Base-by-base conservation (phyloP, 1,140 invertebrate species). In the Drosophila pseudoobscura region DNA sequence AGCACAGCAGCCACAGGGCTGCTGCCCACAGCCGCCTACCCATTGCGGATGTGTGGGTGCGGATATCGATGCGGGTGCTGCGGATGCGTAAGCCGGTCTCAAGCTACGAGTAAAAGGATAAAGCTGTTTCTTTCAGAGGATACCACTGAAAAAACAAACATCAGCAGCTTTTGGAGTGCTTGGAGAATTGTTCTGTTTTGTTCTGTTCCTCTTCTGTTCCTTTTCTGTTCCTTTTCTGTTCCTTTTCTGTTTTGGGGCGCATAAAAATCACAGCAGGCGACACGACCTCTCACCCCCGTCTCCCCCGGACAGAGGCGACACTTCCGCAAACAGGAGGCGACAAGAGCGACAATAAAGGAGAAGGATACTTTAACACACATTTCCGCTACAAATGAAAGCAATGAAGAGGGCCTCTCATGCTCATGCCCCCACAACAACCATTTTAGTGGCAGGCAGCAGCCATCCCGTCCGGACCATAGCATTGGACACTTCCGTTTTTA, bases 301-400 rank as follows among this genome's bases (percentile, higher is more conserved):
- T 20, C 29, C 24, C 31, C 59, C 60, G 82, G 74, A 76, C 74
- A 87, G 82, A 57, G 78, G 58, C 68, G 60, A 75, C 52, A 76
- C 78, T 88, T 87, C 82, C 78, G 80, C 83, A 85, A 88, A 88
- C 82, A 82, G 78, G 65, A 65, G 70, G 71, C 78, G 76, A 61
- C 59, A 65, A 55, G 26, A 15, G 31, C 62, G 70, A 46, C 44
- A 46, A 49, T 52, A 11, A 13, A 13, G 35, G 45, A 79, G 75
- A 77, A 73, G 83, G 83, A 88, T 79, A 89, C 68, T 88, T 88
- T 88, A 78, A 88, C 84, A 88, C 88, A 74, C 84, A 89, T 83
- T 88, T 88, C 83, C 83, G 83, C 58, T 88, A 87, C 82, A 87
- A 87, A 87, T 87, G 82, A 87, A 87, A 82, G 82, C 83, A 87